These are phyloP conservation scores for Epirrhoe tristata DNA, from an alignment of 2,888 invertebrate genomes.

Conservation along the genomic window DNA sequence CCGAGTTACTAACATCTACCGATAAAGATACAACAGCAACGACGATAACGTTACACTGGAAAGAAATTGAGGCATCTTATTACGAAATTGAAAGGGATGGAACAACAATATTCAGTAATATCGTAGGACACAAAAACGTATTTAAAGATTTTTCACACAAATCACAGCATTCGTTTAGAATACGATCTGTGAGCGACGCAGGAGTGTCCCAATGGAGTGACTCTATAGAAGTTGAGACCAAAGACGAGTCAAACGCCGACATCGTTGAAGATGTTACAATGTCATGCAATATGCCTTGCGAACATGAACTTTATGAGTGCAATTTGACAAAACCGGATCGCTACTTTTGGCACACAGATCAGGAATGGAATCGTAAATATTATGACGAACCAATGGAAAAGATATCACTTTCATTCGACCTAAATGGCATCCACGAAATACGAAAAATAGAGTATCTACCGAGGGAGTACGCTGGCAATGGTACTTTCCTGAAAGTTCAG, in stretches of 20 bases:
- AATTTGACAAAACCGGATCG: constrained; percentile 54
- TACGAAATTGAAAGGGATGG: constrained; percentile 74
- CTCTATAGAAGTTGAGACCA: constrained; percentile 52
- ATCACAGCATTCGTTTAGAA: constrained; percentile 63
- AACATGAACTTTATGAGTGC: constrained; percentile 53
- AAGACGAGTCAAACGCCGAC: constrained; percentile 57
- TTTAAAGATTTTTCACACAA: constrained; percentile 59
- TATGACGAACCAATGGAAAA: constrained; percentile 45
- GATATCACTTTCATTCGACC: constrained; percentile 57
- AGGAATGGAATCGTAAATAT: constrained; percentile 42
- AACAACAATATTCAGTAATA: constrained; percentile 59
- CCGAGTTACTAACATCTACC: constrained; percentile 49
- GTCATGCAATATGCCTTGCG: constrained; percentile 57
- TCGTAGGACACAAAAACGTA: constrained; percentile 51
- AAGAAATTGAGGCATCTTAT: constrained; percentile 51
- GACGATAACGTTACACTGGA: constrained; percentile 62
- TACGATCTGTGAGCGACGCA: constrained; percentile 58
- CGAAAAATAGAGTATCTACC: constrained; percentile 67
- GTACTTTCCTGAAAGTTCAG: constrained; percentile 63
- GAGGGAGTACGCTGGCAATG: constrained; percentile 66
- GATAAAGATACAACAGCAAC: constrained; percentile 53
- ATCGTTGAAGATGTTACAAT: constrained; percentile 56
- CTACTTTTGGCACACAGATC: constrained; percentile 59
- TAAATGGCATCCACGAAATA: constrained; percentile 53
- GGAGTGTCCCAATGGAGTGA: constrained; percentile 72